Conservation (phyloP, 1,140 invertebrate species). For the Drosophila tsacasi region DNA sequence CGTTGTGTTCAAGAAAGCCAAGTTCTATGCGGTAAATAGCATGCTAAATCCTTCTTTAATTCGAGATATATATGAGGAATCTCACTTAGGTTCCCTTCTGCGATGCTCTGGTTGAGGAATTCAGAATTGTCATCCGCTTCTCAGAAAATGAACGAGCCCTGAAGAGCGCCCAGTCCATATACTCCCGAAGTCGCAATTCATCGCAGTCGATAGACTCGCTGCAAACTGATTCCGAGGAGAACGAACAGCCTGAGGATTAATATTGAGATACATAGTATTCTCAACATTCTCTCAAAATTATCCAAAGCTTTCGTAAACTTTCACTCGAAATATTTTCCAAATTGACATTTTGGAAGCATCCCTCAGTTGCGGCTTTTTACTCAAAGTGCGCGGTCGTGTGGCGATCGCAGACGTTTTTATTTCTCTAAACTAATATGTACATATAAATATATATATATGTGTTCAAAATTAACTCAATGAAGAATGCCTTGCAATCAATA, state of each 20-base stretch:
- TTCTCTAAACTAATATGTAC: slow-evolving; percentile 5
- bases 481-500: slow-evolving; percentile 42
- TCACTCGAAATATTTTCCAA: slow-evolving; percentile 65
- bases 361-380: slow-evolving; percentile 55
- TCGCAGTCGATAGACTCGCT: slow-evolving; percentile 78
- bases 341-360: slow-evolving; percentile 49
- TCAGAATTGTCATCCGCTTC: slow-evolving; percentile 88
- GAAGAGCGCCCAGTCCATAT: slow-evolving; percentile 76
- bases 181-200: slow-evolving; percentile 79
- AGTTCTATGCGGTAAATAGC: slow-evolving; percentile 64
- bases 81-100: slow-evolving; percentile 88
- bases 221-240: slow-evolving; percentile 72
- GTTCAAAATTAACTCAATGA: slow-evolving; percentile 9
- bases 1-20: slow-evolving; percentile 73
- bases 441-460: slow-evolving; percentile 38
- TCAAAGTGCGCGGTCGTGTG: slow-evolving; percentile 28
- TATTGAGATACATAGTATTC: slow-evolving; percentile 7
- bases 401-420: slow-evolving; percentile 1
- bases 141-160: slow-evolving; percentile 69
- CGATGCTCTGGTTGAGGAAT: slow-evolving; percentile 89
- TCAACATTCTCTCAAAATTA: slow-evolving; percentile 30
- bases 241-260: slow-evolving; percentile 41
- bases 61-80: not conserved
- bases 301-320: slow-evolving; percentile 56
- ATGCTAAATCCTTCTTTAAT: too few species aligned